Base-by-base conservation (phyloP, 2,113 vertebrate genomes). In the Rallus limicola region DNA sequence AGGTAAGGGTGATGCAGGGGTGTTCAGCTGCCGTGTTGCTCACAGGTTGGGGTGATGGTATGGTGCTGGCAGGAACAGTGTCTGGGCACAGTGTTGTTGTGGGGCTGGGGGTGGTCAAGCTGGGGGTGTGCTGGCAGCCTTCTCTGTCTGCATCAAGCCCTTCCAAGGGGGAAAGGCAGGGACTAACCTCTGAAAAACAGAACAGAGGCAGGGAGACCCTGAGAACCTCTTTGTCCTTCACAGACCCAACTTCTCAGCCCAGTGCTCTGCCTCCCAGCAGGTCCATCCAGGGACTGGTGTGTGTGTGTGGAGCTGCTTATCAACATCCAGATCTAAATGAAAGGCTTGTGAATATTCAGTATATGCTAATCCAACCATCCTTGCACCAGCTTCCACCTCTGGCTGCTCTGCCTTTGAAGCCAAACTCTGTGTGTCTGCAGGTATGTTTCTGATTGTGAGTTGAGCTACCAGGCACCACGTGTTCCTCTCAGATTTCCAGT, bases 21-120 rank as follows among this genome's bases (percentile, higher is more conserved):
- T 3, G 26, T 7, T 15, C 9, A 10, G 53, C n/a, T 11, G 0
- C 44, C 1, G 33, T 1, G 24, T 12, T 29, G 46, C 36, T 11
- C 8, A 38, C 13, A 1, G 12, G 29, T 3, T 4, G 20, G 1
- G 64, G 64, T 1, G 55, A 8, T 3, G 23, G 72, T 56, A 13
- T 2, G 3, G 75, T 60, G 65, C 36, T 36, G 65, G 34, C 48
- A 5, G 70, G 46, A 53, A 70, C 24, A 0, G 28, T 6, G 26
- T 0, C 34, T 14, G 44, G 56, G 56, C 62, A 60, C 19, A 58
- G 67, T 20, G 20, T 7, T 3, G 34, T 53, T 52, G 77, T 5
- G 1, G 46, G 44, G 63, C 71, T 62, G 50, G 72, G 80, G 25
- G 3, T 0, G 26, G 53, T 3, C 6, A 5, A 44, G 52, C 33